phyloP scores from a whole-genome alignment of 2,888 invertebrate genomes.

The Phortica magna region DNA sequence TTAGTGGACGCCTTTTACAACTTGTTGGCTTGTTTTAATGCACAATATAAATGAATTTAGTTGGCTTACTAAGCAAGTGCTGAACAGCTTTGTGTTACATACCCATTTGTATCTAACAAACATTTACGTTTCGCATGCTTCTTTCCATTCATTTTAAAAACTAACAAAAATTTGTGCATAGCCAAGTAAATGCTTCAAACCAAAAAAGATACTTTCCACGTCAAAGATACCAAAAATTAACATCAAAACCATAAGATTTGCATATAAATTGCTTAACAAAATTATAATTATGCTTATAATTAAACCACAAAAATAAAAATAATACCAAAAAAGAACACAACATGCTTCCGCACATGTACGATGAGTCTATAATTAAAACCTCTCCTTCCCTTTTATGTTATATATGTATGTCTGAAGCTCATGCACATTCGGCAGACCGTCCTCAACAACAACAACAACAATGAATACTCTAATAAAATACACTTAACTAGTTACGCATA shows the following conservation, averaged over 20 bases:
- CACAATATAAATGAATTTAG: too few species aligned
- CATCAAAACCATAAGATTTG: constrained; percentile 12
- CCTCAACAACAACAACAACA: background rate
- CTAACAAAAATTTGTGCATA: too few species aligned
- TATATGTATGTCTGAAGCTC: background rate
- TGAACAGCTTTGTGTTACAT: background rate
- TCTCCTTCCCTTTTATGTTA: background rate
- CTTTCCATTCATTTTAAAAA: too few species aligned
- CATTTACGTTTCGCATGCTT: too few species aligned
- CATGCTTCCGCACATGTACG: background rate
- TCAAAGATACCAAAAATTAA: background rate
- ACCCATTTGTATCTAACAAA: background rate
- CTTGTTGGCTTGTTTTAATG: too few species aligned
- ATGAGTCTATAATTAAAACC: constrained; percentile 1
- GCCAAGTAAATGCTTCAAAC: background rate
- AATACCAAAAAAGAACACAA: background rate
- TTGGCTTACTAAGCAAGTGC: too few species aligned
- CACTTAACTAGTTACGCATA: background rate
- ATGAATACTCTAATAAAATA: background rate
- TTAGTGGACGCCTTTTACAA: too few species aligned
- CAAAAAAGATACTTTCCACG: background rate
- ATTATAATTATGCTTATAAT: constrained; percentile 12
- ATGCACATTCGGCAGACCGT: too few species aligned
- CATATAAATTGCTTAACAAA: constrained; percentile 28
- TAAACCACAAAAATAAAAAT: constrained; percentile 5